Conservation (phyloP, 2,888 invertebrate genomes). For the Penaeus monodon region DNA sequence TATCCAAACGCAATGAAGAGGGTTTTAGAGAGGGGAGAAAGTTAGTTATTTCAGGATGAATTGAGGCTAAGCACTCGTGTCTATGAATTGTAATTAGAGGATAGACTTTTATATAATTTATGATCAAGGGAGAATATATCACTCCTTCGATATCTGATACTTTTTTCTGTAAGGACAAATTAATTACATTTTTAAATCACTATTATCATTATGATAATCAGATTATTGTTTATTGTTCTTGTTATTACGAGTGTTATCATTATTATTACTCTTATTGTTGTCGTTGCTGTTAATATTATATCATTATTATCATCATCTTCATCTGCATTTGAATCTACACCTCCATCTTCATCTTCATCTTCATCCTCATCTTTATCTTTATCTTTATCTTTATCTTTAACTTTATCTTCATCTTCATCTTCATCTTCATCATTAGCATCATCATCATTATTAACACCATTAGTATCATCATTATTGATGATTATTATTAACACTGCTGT, state of each 20-base stretch:
- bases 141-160: no score
- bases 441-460: background rate
- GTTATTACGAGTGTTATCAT: background rate
- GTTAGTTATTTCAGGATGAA: no score
- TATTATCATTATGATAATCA: no score
- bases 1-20: no score
- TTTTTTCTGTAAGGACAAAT: no score
- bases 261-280: background rate
- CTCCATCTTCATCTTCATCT: background rate
- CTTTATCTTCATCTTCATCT: background rate
- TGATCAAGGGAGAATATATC: no score
- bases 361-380: background rate
- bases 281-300: background rate
- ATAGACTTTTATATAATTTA: no score
- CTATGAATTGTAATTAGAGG: no score
- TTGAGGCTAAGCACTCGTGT: no score
- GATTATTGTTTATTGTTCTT: no score
- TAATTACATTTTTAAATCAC: no score
- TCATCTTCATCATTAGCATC: background rate
- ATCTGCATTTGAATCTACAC: background rate
- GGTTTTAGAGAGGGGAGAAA: no score
- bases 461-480: background rate
- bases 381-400: background rate
- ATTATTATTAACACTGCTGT: background rate
- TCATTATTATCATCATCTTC: background rate